Base-by-base conservation (phyloP, 1,140 invertebrate genomes). In the Pseudomyrmex sp. region DNA sequence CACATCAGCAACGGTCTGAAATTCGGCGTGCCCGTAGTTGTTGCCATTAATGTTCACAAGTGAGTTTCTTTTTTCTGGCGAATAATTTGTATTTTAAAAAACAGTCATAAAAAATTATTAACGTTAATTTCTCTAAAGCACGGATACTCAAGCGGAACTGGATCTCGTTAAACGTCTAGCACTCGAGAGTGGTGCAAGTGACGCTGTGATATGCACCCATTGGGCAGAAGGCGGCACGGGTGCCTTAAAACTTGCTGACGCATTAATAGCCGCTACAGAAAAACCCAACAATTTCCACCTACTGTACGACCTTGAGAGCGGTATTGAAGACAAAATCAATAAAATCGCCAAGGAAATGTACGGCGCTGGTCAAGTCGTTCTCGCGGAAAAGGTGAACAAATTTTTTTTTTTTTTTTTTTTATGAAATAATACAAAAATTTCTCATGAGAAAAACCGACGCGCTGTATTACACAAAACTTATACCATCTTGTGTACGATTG, bases 311-410 rank as follows among this genome's bases (percentile, higher is more conserved):
- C 92, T 98, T 8, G 93, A 97, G 86, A 80, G 96, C 18, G 94
- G 97, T 23, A 96, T 99, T 54, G 96, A 97, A 88, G 96, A 98
- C 1, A 99, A 99, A 95, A 99, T 99, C 69, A 95, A 96, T 89
- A 97, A 93, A 15, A 99, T 99, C 91, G 98, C 99, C 0, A 96
- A 95, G 85, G 97, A 99, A 93, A 99, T 99, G 96, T 99, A 99
- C 92, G 99, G 99, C n/a, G 99, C 98, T 65, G 97, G 96, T 66
- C 95, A 97, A 66, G 96, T 99, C 35, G 96, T 97, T 69, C 95
- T 99, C 18, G 95, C 96, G 2, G 95, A 96, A 85, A 96, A 97
- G 91, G 96, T 96, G 92, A 91, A 26, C 18, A 54, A 52, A 66
- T 56, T 13, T 44, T 8, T 35, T 35, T 3, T 35, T 35, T 35